Base-by-base conservation (phyloP, 1,140 invertebrate genomes). In the Orius insidiosus region DNA sequence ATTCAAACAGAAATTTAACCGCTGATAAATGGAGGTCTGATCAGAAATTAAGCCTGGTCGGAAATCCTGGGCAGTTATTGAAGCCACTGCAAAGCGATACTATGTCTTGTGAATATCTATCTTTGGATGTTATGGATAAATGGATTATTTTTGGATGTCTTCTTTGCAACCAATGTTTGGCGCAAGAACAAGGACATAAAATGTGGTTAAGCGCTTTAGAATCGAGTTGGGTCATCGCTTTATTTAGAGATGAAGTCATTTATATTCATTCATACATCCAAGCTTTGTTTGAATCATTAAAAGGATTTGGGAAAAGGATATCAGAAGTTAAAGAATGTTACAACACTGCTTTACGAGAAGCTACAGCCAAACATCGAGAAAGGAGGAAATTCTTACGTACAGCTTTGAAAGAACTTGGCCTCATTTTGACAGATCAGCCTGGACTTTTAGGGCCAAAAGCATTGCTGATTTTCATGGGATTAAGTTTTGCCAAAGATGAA, bases 221-320 rank as follows among this genome's bases (percentile, higher is more conserved):
- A 59, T 88, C 83, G 18, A 81, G 85, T 10, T 95, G 94, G 84
- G 89, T 96, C 2, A 69, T 95, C 16, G 83, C 87, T 8, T 64
- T 99, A 3, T 98, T 97, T 60, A 70, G 95, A 42, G 96, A 99
- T 70, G 96, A 99, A 71, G 88, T 97, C 0, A 74, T 98, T 43
- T 83, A 92, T 55, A 90, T 93, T 50, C 94, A 98, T 66, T 75
- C 85, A 15, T 96, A 93, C 56, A 82, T 98, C 51, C 84, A 87
- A 58, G 68, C 70, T 32, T 96, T 87, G 60, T 96, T 98, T 64
- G 95, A 99, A 60, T 73, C 79, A 5, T 80, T 97, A 16, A 98
- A 98, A 69, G 90, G 92, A 1, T 92, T 92, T 58, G 75, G 81
- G 39, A 97, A 96, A 62, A 67, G 85, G 51, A 78, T 93, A 33